phyloP scores from a whole-genome alignment of 2,797 vertebrate genomes.

The Silurus lanzhouensis region DNA sequence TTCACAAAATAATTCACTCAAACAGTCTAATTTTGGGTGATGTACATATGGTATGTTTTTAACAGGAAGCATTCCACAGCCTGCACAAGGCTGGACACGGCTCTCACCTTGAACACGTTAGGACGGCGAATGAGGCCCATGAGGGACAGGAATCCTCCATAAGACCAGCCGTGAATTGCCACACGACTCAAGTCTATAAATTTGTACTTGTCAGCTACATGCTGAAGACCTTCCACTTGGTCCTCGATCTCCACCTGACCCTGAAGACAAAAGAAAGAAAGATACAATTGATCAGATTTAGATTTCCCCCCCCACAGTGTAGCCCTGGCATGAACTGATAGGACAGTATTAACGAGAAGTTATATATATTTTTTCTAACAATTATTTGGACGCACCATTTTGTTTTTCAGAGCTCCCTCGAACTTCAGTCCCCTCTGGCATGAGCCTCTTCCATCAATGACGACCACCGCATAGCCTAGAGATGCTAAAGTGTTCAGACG shows the following conservation, averaged over 20 bases:
- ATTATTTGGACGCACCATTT: constrained; percentile 80
- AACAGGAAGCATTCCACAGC: background rate
- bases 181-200: constrained; percentile 94
- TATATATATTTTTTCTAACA: too few relatives aligned
- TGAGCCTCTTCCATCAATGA: constrained; percentile 93
- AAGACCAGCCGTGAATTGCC: constrained; percentile 97
- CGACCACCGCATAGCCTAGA: constrained; percentile 92
- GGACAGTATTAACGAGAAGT: too few relatives aligned
- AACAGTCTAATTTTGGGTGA: too few relatives aligned
- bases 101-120: constrained; percentile 89
- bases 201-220: constrained; percentile 91
- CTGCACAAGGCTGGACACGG: background rate
- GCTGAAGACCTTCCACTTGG: constrained; percentile 95
- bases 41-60: background rate
- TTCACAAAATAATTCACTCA: too few relatives aligned
- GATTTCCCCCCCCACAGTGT: background rate
- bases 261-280: constrained; percentile 61
- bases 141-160: constrained; percentile 94
- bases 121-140: constrained; percentile 96
- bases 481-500: constrained; percentile 92
- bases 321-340: too few relatives aligned
- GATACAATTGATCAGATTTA: constrained; percentile 2
- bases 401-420: constrained; percentile 95
- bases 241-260: constrained; percentile 98
- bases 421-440: constrained; percentile 94